Evolutionary conservation across 2,888 invertebrate species (phyloP), one percentile per base, ranked within the genome.

Genomic region (Spisula solida): DNA sequence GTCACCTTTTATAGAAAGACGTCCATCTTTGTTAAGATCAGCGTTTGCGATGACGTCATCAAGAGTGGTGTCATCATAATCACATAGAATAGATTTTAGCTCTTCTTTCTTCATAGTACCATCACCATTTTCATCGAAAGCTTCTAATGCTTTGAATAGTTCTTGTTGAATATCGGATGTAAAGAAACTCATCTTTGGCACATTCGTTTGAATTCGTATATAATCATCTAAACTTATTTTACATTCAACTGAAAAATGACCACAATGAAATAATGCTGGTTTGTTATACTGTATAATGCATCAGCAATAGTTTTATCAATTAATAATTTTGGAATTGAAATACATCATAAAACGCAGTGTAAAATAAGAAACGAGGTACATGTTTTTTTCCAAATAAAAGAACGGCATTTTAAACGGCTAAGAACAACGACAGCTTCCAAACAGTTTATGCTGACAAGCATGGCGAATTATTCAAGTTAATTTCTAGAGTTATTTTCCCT

Each of bases 1-100:
- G 25, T 47, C 60, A 91, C 91, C 91, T 86, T 80, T 47, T 41
- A 91, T 91, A 8, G 86, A 81, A 12, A 91, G 84, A 29, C 81
- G 82, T n/a, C 89, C 91, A 56, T 89, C 91, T 0, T 60, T 81
- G 51, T 89, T 75, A 12, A 55, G 82, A 34, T 89, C 89, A 29
- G 86, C 83, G 0, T 66, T 51, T 0, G 82, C 47, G 18, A 91
- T 86, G 25, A 89, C 82, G 0, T 83, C 86, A 18, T 88, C 83
- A 4, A 91, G 56, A 20, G 56, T 70, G 12, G 25, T 78, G 25
- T 81, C 88, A n/a, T 88, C 91, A 80, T 86, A 89, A 47, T 83
- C 87, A 5, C 70, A 29, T 10, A 91, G 82, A 34, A 89, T 81
- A 16, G n/a, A 34, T 81, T 51, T 82, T 0, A 91, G 55, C 41